These are phyloP conservation scores for Lepidostoma basale DNA, from an alignment of 1,140 invertebrate species.

Conservation along the genomic window DNA sequence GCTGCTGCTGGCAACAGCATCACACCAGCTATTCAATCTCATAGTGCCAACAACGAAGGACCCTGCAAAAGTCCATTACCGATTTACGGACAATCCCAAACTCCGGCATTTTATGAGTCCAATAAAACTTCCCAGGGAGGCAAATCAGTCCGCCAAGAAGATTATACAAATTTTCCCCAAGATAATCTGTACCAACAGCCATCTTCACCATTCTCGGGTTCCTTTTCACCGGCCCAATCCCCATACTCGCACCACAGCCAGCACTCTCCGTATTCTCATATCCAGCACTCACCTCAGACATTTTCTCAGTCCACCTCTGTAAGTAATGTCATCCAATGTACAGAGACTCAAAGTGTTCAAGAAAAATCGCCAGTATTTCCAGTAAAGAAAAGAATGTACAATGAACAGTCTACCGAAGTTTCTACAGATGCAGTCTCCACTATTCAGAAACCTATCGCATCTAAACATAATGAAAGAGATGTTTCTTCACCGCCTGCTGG, in stretches of 20 bases:
- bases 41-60: conserved; percentile 53
- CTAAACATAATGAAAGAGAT: not conserved
- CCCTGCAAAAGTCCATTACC: conserved; percentile 58
- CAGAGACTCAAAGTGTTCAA: conserved; percentile 45
- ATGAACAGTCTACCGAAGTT: conserved; percentile 51
- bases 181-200: conserved; percentile 57
- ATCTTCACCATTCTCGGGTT: conserved; percentile 51
- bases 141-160: conserved; percentile 51
- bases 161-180: conserved; percentile 51
- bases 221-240: conserved; percentile 55
- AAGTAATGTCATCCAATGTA: conserved; percentile 38
- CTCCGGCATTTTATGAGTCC: conserved; percentile 60
- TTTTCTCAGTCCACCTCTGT: conserved; percentile 34
- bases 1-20: conserved; percentile 55
- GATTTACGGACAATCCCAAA: conserved; percentile 54
- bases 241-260: conserved; percentile 49
- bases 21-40: conserved; percentile 52
- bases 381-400: conserved; percentile 66
- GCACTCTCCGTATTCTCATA: conserved; percentile 52
- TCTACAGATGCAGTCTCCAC: not conserved
- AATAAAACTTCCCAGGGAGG: conserved; percentile 56
- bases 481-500: not conserved
- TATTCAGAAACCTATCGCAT: not conserved
- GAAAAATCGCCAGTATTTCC: conserved; percentile 53
- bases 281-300: conserved; percentile 50